A percentile compares a stretch with the other conserved stretches of the same genome.
Conservation (phyloP, 2,888 invertebrate species). For the Cosmopolites sordidus region DNA sequence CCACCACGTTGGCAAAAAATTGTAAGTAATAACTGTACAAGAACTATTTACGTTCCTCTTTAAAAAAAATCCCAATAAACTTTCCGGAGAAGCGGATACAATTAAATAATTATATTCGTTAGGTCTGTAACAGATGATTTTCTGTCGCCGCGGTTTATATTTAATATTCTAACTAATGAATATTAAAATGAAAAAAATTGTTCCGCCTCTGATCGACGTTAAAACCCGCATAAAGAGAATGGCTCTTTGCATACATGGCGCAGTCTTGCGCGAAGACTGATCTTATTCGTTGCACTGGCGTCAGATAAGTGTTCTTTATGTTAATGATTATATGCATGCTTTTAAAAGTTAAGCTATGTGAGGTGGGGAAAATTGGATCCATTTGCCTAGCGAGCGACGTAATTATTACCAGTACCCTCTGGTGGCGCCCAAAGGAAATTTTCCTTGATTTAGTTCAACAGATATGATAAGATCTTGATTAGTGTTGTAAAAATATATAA, state of each 20-base stretch:
- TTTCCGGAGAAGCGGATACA: too few relatives aligned
- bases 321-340: conserved; percentile 46
- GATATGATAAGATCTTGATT: conserved; percentile 1
- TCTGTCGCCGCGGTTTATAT: too few relatives aligned
- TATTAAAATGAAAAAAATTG: too few relatives aligned
- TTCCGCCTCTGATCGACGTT: background rate
- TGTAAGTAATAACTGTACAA: too few relatives aligned
- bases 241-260: conserved; percentile 34
- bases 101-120: too few relatives aligned
- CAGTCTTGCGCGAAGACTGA: conserved; percentile 34
- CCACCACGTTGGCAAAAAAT: too few relatives aligned
- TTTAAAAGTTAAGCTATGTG: conserved; percentile 41
- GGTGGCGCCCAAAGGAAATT: conserved; percentile 32
- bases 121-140: too few relatives aligned
- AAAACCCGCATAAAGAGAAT: conserved; percentile 17
- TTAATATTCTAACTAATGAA: too few relatives aligned
- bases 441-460: background rate
- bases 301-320: conserved; percentile 44
- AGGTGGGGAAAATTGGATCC: conserved; percentile 29
- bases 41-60: too few relatives aligned
- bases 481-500: background rate
- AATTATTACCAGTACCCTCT: conserved; percentile 45
- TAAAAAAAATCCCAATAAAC: too few relatives aligned
- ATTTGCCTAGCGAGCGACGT: conserved; percentile 33
- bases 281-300: conserved; percentile 36